Percentiles rank a stretch among this genome's conserved stretches.
phyloP scores from a whole-genome alignment of 2,113 vertebrate genomes.

The Muntiacus muntjak region DNA sequence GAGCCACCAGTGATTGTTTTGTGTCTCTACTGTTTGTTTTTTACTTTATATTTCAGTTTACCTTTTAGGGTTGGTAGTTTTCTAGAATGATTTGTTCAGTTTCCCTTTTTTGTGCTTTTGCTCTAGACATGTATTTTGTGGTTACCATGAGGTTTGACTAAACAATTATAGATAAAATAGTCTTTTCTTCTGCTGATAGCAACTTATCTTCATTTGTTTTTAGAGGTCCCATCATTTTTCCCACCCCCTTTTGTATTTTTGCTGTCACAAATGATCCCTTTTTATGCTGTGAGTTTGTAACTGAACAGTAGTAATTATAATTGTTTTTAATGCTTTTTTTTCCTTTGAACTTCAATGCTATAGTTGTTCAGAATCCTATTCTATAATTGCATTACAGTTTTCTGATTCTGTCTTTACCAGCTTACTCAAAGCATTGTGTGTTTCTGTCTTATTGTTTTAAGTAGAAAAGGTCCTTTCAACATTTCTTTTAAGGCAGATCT shows the following conservation, averaged over 20 bases:
- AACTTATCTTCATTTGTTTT: not conserved
- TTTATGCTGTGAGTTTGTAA: not conserved
- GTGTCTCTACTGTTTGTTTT: not conserved
- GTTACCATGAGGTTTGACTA: not conserved
- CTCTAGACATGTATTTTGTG: not conserved
- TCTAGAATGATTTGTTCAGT: not conserved
- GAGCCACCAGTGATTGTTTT: not conserved
- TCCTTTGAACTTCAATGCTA: not conserved
- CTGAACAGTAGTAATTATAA: not conserved
- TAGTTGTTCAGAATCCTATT: not conserved
- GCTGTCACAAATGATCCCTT: not conserved
- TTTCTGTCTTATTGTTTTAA: not conserved
- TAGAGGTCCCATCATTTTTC: not conserved
- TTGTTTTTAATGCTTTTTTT: not conserved
- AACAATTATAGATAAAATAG: not conserved
- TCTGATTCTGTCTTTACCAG: not conserved
- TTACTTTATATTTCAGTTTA: not conserved
- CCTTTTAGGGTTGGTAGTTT: not conserved
- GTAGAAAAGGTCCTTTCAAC: not conserved
- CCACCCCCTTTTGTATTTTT: not conserved
- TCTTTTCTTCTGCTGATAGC: not conserved
- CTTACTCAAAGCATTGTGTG: not conserved
- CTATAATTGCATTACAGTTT: not conserved
- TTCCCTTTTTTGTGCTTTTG: not conserved
- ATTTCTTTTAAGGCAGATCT: not conserved